These are phyloP conservation scores for Noctua janthe DNA, from an alignment of 2,888 invertebrate species.

Conservation along the genomic window DNA sequence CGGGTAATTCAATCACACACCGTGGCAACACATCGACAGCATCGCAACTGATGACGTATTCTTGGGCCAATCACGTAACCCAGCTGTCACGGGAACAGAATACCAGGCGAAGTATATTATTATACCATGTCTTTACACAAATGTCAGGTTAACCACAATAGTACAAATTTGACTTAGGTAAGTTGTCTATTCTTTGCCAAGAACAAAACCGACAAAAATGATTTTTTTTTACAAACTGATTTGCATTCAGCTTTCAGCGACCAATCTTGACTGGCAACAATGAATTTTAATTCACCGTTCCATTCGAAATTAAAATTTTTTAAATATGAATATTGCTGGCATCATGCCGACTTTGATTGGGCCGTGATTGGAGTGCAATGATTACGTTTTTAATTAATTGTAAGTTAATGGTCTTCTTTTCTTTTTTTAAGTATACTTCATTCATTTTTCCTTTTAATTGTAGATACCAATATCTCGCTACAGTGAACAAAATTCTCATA, in stretches of 20 bases:
- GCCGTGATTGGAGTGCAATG: neutral
- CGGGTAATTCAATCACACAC: too few relatives aligned
- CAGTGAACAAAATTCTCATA: neutral
- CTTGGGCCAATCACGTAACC: too few relatives aligned
- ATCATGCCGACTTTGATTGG: constrained; percentile 23
- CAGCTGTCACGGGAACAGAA: too few relatives aligned
- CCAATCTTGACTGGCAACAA: constrained; percentile 25
- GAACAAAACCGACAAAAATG: neutral
- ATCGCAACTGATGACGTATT: too few relatives aligned
- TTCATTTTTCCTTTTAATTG: neutral
- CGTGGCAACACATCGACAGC: too few relatives aligned
- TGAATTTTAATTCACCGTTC: constrained; percentile 24
- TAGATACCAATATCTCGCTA: neutral
- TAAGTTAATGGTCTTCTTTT: neutral
- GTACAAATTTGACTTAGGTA: neutral
- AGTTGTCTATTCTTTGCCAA: neutral
- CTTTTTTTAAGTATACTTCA: neutral
- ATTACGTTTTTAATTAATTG: neutral
- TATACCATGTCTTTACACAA: neutral
- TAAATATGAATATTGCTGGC: constrained; percentile 17
- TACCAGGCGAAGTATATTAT: too few relatives aligned
- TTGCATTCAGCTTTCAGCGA: constrained; percentile 9
- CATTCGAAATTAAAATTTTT: constrained; percentile 30
- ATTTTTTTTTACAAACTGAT: neutral
- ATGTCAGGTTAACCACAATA: neutral